Conservation (phyloP, 2,797 vertebrate species). For the Mormyrus hasselquistii region DNA sequence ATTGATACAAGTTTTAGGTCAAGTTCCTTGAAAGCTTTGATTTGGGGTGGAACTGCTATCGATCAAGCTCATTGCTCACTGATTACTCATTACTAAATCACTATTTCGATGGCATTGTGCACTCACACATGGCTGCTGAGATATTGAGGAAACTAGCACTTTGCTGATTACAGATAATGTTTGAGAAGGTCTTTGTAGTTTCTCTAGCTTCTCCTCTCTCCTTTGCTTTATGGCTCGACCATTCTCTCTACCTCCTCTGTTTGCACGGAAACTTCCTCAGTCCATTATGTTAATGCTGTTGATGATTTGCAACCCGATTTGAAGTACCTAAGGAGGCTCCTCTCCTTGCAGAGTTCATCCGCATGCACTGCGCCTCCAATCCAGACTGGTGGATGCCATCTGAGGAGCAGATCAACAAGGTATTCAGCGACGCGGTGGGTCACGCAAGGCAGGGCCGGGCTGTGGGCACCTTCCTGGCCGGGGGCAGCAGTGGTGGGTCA, state of each 20-base stretch:
- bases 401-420: slow-evolving; percentile 98
- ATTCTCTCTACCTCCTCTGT: neutral
- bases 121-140: neutral
- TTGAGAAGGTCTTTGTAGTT: neutral
- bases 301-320: neutral
- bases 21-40: neutral
- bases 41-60: neutral
- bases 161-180: neutral
- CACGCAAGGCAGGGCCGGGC: slow-evolving; percentile 94
- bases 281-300: neutral
- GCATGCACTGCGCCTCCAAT: slow-evolving; percentile 98
- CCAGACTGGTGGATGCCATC: slow-evolving; percentile 99
- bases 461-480: slow-evolving; percentile 78
- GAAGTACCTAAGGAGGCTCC: neutral
- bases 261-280: neutral
- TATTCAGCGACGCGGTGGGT: slow-evolving; percentile 94
- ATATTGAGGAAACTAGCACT: neutral
- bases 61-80: neutral
- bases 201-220: neutral
- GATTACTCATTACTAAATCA: neutral
- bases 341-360: slow-evolving; percentile 84
- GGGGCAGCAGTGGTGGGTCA: slow-evolving; percentile 65
- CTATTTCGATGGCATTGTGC: neutral
- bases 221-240: neutral
- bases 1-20: neutral